Evolutionary conservation across 1,140 invertebrate genomes (phyloP).

Genomic region (Aethina tumida): DNA sequence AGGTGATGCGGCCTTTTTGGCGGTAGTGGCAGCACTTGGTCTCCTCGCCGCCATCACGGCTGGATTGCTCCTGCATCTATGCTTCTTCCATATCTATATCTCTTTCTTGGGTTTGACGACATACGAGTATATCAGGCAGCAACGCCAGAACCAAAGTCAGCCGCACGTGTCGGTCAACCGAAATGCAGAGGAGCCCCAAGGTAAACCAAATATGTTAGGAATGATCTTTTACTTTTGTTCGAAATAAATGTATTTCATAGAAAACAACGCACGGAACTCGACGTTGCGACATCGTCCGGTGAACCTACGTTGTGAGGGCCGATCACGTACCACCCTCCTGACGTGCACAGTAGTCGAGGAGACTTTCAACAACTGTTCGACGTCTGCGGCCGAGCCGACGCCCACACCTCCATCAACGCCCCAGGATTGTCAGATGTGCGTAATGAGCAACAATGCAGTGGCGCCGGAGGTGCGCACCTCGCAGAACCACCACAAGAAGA

Average conservation of each 20-base stretch:
- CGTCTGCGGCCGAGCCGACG: slow-evolving; percentile 26
- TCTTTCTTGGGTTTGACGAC: slow-evolving; percentile 75
- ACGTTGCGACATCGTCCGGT: slow-evolving; percentile 31
- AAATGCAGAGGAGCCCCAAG: not conserved
- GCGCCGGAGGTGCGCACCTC: slow-evolving; percentile 19
- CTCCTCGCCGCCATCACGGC: slow-evolving; percentile 64
- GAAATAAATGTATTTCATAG: not conserved
- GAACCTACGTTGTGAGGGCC: slow-evolving; percentile 31
- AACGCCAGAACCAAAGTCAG: slow-evolving; percentile 35
- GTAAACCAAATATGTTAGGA: not conserved
- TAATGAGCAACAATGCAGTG: slow-evolving; percentile 23
- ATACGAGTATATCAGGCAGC: slow-evolving; percentile 74
- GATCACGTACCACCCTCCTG: slow-evolving; percentile 33
- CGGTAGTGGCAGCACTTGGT: slow-evolving; percentile 54
- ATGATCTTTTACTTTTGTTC: not conserved
- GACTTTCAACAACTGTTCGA: slow-evolving; percentile 26
- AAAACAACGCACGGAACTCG: slow-evolving; percentile 3
- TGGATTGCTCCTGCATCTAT: slow-evolving; percentile 73
- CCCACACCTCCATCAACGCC: slow-evolving; percentile 34
- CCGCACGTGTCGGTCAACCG: not conserved
- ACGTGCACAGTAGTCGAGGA: slow-evolving; percentile 36
- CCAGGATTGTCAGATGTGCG: slow-evolving; percentile 34
- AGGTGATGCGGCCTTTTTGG: slow-evolving; percentile 48
- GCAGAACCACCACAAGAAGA: slow-evolving; percentile 20
- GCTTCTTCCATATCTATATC: slow-evolving; percentile 84